Base-by-base conservation (phyloP, 2,888 invertebrate species). In the Apamea epomidion region DNA sequence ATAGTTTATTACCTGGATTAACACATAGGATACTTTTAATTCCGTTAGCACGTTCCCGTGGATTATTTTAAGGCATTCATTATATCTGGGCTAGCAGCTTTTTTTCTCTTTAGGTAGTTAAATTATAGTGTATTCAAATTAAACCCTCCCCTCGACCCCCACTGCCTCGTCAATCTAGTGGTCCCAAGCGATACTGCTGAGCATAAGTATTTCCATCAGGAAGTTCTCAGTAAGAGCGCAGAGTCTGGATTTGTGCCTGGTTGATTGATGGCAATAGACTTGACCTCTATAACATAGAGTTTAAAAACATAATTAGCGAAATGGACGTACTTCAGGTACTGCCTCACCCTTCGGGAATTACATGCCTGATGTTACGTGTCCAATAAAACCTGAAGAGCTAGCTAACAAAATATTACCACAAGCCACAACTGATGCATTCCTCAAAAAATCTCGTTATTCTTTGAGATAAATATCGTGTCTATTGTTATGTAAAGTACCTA, bases 401-500 rank as follows among this genome's bases (percentile, higher is more conserved):
- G 14, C 12, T 45, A 16, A 45, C 2, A 37, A 82, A 58, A 67
- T 10, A 65, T 1, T n/a, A 71, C 29, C 18, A 67, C 37, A 16
- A 21, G 14, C 10, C 51, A 2, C 0, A 37, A 58, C 62, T 45
- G 21, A 76, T 18, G n/a, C 75, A 3, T 58, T 71, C 37, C 21
- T 5, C 1, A 16, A 48, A 62, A 74, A 75, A 42, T 62, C 42
- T 72, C 68, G 60, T 18, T 71, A n/a, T 70, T 74, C 69, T 81
- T 76, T 79, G 48, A 76, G 16, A 77, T 72, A 78, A 80, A 73
- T 64, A 79, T 79, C 71, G 51, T 67, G 64, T 72, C 70, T 68
- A 81, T 87, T 81, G 77, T 81, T 80, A 87, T 81, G 81, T 67
- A 87, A 83, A 85, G 64, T 76, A 76, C 65, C 48, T 76, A 76